Evolutionary conservation across 2,888 invertebrate genomes (phyloP).

Genomic region (Drosophila neutralis): DNA sequence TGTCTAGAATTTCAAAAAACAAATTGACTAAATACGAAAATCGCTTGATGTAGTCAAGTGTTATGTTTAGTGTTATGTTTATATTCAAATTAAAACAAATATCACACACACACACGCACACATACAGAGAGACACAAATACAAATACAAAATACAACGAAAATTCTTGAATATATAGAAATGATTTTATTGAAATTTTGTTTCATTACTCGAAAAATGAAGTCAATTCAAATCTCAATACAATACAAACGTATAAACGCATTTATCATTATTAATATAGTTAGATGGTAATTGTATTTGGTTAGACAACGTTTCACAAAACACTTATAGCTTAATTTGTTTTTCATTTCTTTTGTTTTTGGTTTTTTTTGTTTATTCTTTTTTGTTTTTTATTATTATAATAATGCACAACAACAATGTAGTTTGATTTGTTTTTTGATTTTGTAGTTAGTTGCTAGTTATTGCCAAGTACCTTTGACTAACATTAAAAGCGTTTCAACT

Average conservation of each 20-base stretch:
- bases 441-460: conserved; percentile 64
- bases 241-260: conserved; percentile 74
- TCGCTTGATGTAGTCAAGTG: conserved; percentile 17
- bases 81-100: conserved; percentile 15
- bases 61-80: conserved; percentile 22
- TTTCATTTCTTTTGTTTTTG: conserved; percentile 1
- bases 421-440: conserved; percentile 42
- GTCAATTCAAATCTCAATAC: conserved; percentile 44
- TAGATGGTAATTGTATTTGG: conserved; percentile 71
- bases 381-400: conserved; percentile 22
- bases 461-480: conserved; percentile 61
- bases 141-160: conserved; percentile 51
- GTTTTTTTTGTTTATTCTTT: neutral
- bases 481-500: conserved; percentile 65
- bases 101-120: conserved; percentile 42
- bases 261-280: conserved; percentile 56
- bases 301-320: conserved; percentile 76
- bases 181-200: conserved; percentile 64
- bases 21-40: conserved; percentile 17
- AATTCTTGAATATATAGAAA: conserved; percentile 57
- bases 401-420: conserved; percentile 66
- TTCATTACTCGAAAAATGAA: conserved; percentile 18
- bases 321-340: conserved; percentile 63
- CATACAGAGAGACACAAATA: conserved; percentile 34
- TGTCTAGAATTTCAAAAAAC: conserved; percentile 7